A percentile compares a stretch with the other conserved stretches of the same genome.
phyloP scores from a whole-genome alignment of 2,113 vertebrate genomes.

The Egretta garzetta region DNA sequence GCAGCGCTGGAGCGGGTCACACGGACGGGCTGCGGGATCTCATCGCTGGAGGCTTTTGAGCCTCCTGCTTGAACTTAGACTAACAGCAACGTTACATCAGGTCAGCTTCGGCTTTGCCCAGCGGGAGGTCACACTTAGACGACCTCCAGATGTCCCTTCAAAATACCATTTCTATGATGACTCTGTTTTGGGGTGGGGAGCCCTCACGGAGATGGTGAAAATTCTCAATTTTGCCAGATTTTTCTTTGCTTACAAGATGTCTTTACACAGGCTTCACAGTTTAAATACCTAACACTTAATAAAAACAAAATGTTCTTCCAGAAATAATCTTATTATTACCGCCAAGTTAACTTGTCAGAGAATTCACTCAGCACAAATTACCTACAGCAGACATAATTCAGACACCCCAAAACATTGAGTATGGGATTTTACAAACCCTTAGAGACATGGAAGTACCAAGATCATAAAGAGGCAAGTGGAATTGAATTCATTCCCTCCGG shows the following conservation, averaged over 20 bases:
- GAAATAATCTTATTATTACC: neutral
- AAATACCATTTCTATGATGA: neutral
- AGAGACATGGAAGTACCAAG: neutral
- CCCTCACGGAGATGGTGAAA: neutral
- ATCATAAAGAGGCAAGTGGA: neutral
- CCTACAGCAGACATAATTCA: neutral
- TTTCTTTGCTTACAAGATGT: neutral
- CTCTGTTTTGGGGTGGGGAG: neutral
- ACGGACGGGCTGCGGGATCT: neutral
- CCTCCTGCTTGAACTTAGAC: neutral
- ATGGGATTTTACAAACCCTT: neutral
- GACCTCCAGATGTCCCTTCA: neutral
- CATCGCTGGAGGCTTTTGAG: neutral
- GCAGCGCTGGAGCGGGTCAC: neutral
- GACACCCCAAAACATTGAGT: neutral
- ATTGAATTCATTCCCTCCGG: neutral
- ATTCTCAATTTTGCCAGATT: neutral
- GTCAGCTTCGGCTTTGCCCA: neutral
- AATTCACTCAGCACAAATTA: neutral
- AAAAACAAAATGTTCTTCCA: neutral
- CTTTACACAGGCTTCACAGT: neutral
- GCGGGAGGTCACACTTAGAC: neutral
- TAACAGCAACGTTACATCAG: neutral
- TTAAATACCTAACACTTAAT: neutral
- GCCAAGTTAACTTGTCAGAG: neutral